Base-by-base conservation (phyloP, 1,140 invertebrate species). In the Penaeus vannamei region DNA sequence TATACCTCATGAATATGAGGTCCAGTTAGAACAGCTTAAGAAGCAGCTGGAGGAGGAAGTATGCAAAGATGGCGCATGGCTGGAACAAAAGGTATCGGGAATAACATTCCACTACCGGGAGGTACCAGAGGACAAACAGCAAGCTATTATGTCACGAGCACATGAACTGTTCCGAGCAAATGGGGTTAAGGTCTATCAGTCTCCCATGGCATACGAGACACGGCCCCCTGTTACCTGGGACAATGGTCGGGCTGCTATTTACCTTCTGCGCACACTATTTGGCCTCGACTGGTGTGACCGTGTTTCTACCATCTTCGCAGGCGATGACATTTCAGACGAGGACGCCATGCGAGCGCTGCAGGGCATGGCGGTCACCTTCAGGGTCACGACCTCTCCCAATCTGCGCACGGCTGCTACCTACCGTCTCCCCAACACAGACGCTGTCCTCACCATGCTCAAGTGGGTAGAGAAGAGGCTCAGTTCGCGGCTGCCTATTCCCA, bases 281-380 rank as follows among this genome's bases (percentile, higher is more conserved):
- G 97, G 97, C 22, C 94, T 98, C 0, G 97, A 98, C 92, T 98
- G 97, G 97, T 96, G 96, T 92, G 97, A 98, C 92, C 95, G 97
- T 79, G 97, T 98, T 86, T 95, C 97, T 90, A 97, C 98, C 91
- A 97, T 98, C 92, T 98, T 97, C 92, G 97, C 95, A 83, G 97
- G 97, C 89, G 97, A 98, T 93, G 97, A 98, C 93, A 95, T 94
- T 22, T 98, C 97, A 0, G 97, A 98, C 93, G 97, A 98, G 93
- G 97, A 98, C 93, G 97, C 97, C 42, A 97, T 98, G 96, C 94
- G 95, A 94, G 97, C 97, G 93, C 93, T 93, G 93, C 86, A 92
- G 46, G 93, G 93, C 92, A 97, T 98, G 96, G 97, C 97, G 4
- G 96, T 96, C 0, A 98, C 97, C 14, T 98, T 98, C 94, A 95